phyloP scores from a whole-genome alignment of 2,797 vertebrate species.

The Podarcis lilfordi region DNA sequence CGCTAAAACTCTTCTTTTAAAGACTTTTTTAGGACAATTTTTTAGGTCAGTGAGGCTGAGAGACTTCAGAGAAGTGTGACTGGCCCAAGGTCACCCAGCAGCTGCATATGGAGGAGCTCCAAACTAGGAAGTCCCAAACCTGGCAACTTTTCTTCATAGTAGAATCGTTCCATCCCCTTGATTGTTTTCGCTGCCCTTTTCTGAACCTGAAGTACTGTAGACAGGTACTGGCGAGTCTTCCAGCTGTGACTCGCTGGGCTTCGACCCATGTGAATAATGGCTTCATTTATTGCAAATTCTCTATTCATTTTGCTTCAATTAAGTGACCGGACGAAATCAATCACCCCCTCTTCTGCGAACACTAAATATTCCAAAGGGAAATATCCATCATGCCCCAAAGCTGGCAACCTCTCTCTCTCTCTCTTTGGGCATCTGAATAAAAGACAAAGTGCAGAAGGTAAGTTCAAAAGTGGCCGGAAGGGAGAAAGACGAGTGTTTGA shows the following conservation, averaged over 20 bases:
- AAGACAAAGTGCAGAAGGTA: no score
- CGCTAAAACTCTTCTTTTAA: no score
- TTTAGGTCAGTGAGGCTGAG: no score
- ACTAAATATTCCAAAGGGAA: slow-evolving; percentile 75
- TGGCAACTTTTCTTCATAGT: no score
- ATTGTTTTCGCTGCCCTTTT: no score
- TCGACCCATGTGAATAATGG: slow-evolving; percentile 72
- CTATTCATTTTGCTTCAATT: slow-evolving; percentile 82
- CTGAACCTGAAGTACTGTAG: no score
- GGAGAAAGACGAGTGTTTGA: neutral
- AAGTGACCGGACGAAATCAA: slow-evolving; percentile 76
- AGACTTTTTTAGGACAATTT: no score
- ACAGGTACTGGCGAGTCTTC: slow-evolving; percentile 55
- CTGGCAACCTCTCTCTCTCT: slow-evolving; percentile 26
- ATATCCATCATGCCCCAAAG: slow-evolving; percentile 75
- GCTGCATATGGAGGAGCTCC: no score
- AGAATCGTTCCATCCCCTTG: no score
- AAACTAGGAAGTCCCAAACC: no score
- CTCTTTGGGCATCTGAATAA: slow-evolving; percentile 26
- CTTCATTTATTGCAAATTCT: slow-evolving; percentile 77
- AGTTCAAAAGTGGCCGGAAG: neutral
- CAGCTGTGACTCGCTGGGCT: slow-evolving; percentile 61
- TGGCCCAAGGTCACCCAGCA: no score
- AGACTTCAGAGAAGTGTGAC: no score
- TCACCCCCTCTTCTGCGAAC: slow-evolving; percentile 72